phyloP scores from a whole-genome alignment of 2,797 vertebrate species.

The Enteromius viviparus region DNA sequence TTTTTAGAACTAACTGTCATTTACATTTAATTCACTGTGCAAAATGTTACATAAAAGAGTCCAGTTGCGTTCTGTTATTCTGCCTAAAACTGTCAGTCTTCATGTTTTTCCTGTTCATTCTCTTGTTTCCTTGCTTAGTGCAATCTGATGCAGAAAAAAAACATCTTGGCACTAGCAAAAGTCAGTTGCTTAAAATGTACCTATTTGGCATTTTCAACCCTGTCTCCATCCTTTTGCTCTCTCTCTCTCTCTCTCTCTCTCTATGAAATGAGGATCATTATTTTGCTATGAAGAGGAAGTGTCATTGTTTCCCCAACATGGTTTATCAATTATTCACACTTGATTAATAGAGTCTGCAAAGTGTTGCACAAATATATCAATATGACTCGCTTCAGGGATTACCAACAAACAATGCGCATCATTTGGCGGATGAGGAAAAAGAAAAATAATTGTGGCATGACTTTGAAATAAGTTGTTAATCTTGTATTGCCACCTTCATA shows the following conservation, averaged over 20 bases:
- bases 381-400: slow-evolving; percentile 45
- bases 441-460: slow-evolving; percentile 31
- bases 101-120: not conserved
- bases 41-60: slow-evolving; percentile 1
- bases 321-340: slow-evolving; percentile 61
- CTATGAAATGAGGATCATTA: slow-evolving; percentile 53
- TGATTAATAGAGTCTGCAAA: slow-evolving; percentile 60
- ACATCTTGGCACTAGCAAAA: not conserved
- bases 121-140: not conserved
- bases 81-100: slow-evolving; percentile 1
- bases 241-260: slow-evolving; percentile 15
- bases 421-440: slow-evolving; percentile 24
- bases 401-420: slow-evolving; percentile 48
- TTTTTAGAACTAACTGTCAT: not conserved
- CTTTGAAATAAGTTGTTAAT: slow-evolving; percentile 34
- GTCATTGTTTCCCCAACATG: slow-evolving; percentile 60
- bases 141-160: not conserved
- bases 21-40: not conserved
- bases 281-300: slow-evolving; percentile 56
- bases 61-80: not conserved
- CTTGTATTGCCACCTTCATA: slow-evolving; percentile 15
- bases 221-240: not conserved
- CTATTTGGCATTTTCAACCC: not conserved
- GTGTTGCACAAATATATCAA: slow-evolving; percentile 43
- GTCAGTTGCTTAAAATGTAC: slow-evolving; percentile 1